Evolutionary conservation across 2,888 invertebrate genomes (phyloP).

Genomic region (Ptilodon capucinus): DNA sequence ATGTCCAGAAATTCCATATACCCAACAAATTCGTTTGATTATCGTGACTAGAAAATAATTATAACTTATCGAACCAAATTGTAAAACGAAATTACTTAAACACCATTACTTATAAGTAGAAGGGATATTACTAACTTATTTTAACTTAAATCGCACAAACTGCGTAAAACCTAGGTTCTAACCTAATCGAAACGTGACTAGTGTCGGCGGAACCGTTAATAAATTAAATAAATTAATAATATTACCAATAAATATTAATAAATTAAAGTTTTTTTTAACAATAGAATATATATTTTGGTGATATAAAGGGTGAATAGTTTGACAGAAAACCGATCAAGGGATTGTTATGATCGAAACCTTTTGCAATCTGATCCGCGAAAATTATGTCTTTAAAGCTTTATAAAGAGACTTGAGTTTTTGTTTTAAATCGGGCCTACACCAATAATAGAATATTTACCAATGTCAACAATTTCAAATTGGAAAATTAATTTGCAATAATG

Average conservation of each 20-base stretch:
- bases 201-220: constrained; percentile 59
- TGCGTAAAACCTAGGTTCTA: constrained; percentile 58
- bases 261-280: constrained; percentile 3
- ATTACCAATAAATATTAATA: constrained; percentile 24
- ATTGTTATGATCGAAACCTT: neutral
- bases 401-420: neutral
- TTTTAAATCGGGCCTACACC: neutral
- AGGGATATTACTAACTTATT: constrained; percentile 10
- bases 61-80: constrained; percentile 39
- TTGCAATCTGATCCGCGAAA: too few relatives aligned
- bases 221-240: constrained; percentile 62
- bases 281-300: neutral
- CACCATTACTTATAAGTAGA: neutral
- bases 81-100: constrained; percentile 21
- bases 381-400: too few relatives aligned
- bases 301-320: constrained; percentile 23
- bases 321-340: constrained; percentile 27
- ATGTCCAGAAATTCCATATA: constrained; percentile 42
- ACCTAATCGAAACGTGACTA: constrained; percentile 73
- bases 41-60: constrained; percentile 65
- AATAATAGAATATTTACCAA: neutral
- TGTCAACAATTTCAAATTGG: too few relatives aligned
- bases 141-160: constrained; percentile 43
- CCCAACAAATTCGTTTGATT: constrained; percentile 43
- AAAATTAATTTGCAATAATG: neutral